Conservation (phyloP, 2,888 invertebrate genomes). For the Serripes groenlandicus region DNA sequence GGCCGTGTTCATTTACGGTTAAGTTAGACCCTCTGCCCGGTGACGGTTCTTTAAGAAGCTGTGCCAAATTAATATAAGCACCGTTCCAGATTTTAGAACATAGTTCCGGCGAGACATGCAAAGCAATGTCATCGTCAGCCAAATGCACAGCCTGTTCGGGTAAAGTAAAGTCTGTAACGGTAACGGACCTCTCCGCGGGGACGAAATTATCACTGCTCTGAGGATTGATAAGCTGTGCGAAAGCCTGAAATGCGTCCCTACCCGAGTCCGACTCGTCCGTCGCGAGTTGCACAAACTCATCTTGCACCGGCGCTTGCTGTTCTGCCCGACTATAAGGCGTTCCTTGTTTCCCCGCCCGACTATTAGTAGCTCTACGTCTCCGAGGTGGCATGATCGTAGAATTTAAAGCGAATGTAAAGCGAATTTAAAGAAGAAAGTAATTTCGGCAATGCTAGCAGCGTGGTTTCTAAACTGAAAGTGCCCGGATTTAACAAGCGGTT, state of each 20-base stretch:
- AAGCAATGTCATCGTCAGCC: not conserved
- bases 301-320: too few species aligned
- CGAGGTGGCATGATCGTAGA: too few species aligned
- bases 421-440: too few species aligned
- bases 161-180: too few species aligned
- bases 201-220: not conserved
- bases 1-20: not conserved
- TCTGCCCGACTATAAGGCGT: too few species aligned
- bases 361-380: too few species aligned
- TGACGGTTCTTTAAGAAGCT: constrained; percentile 11
- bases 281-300: not conserved
- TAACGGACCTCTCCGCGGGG: not conserved
- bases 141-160: not conserved
- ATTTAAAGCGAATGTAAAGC: too few species aligned
- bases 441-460: too few species aligned
- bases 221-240: not conserved
- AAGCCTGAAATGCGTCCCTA: not conserved
- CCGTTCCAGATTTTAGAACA: not conserved
- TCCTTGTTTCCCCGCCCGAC: too few species aligned
- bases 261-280: not conserved
- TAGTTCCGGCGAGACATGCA: not conserved
- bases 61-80: constrained; percentile 17
- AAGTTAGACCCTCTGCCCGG: not conserved
- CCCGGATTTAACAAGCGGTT: too few species aligned
- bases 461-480: too few species aligned